Base-by-base conservation (phyloP, 1,140 invertebrate species). In the Habropoda laboriosa region DNA sequence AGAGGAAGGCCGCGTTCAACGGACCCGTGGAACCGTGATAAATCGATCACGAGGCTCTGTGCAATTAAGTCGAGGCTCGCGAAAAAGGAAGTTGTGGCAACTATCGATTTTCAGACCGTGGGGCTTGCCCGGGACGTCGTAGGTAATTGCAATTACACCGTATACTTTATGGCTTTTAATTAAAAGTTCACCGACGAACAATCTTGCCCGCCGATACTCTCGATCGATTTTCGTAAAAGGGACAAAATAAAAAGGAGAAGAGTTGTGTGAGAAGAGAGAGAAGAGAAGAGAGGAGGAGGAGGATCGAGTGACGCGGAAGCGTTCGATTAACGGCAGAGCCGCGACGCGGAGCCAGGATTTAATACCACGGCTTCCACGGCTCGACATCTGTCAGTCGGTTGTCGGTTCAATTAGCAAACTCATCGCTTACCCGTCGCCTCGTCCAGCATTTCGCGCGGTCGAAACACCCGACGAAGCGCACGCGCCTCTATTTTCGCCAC, bases 371-470 rank as follows among this genome's bases (percentile, higher is more conserved):
- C 10, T 32, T 49, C 42, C 70, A 32, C 55, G 57, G 80, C 72
- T 71, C 66, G 68, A 77, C 73, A 70, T 64, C 76, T 83, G 86
- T 90, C 88, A 81, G 76, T 64, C 83, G 82, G 85, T 82, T 90
- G 87, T 89, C 87, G 81, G 87, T 90, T 85, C 90, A 90, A 91
- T 91, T 89, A 90, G 86, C 83, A 79, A 78, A 73, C 86, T 89
- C 87, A 90, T 91, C 89, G 88, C 80, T 91, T 90, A 89, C 86
- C 80, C 85, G 85, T 89, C 87, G 51, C 70, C 60, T 66, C 78
- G 73, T 86, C 80, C 86, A 84, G 35, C 58, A 58, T 68, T 35
- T 55, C 30, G 51, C 77, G 53, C 72, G 80, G 60, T 49, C 64
- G 40, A 72, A 66, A 84, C 57, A n/a, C 40, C 74, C 35, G 24